These are phyloP conservation scores for Centropristis striata DNA, from an alignment of 2,113 vertebrate genomes.

Conservation along the genomic window DNA sequence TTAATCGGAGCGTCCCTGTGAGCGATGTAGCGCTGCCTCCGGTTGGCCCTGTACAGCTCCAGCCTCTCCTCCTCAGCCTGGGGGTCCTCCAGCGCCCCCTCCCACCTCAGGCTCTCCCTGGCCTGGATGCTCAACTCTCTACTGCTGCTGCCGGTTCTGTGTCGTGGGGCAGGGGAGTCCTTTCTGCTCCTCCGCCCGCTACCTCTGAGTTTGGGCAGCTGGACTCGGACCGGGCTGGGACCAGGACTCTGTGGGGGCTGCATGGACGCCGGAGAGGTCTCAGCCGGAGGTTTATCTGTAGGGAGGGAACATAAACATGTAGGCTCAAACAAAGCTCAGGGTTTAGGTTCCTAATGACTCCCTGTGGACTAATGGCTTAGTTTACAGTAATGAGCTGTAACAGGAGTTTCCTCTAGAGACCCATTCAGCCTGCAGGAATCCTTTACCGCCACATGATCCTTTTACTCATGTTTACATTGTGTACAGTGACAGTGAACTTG, in stretches of 20 bases:
- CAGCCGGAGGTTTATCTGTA: constrained; percentile 80
- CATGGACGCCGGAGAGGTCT: constrained; percentile 14
- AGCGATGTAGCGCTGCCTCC: constrained; percentile 86
- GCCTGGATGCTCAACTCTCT: constrained; percentile 52
- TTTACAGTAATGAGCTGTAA: constrained; percentile 46
- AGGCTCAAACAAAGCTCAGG: constrained; percentile 25
- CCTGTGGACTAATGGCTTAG: constrained; percentile 37
- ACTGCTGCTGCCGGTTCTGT: no score
- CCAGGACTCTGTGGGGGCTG: background rate
- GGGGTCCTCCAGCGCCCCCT: constrained; percentile 87
- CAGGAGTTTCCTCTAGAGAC: constrained; percentile 29
- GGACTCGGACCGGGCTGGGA: constrained; percentile 32
- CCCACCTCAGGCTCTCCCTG: constrained; percentile 90
- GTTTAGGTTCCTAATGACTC: constrained; percentile 54
- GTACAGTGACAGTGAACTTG: background rate
- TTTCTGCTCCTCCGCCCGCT: constrained; percentile 34
- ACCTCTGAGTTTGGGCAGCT: constrained; percentile 27
- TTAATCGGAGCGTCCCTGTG: constrained; percentile 78
- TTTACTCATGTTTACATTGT: background rate
- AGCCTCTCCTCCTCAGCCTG: constrained; percentile 88
- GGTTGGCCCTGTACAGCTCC: constrained; percentile 84
- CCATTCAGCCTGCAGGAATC: constrained; percentile 22
- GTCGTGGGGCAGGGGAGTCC: no score
- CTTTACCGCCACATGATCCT: constrained; percentile 2
- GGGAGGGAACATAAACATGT: constrained; percentile 35